Percentiles rank a stretch among this genome's conserved stretches.
phyloP scores from a whole-genome alignment of 2,113 vertebrate species.

The Leptobrachium leishanense region DNA sequence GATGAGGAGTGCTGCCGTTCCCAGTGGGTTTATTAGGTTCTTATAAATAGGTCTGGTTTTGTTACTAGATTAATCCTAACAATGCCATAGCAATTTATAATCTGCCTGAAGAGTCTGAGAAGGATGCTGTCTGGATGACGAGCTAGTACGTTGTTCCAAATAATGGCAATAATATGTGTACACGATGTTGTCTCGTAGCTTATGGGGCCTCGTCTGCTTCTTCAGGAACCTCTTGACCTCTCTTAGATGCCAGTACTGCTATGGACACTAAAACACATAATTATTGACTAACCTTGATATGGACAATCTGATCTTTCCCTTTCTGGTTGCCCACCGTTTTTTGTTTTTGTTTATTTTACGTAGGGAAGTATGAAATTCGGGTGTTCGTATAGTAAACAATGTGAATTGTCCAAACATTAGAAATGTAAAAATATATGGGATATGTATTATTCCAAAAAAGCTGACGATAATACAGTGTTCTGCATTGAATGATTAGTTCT shows the following conservation, averaged over 20 bases:
- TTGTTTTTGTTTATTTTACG: no score
- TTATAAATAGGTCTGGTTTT: constrained; percentile 16
- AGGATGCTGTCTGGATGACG: neutral
- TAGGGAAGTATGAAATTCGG: no score
- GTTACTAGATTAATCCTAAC: constrained; percentile 10
- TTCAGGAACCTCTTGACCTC: constrained; percentile 8
- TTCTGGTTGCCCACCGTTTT: neutral
- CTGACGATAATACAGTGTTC: no score
- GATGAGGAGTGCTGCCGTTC: constrained; percentile 2
- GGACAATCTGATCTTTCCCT: neutral
- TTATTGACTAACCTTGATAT: neutral
- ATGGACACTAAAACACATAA: neutral
- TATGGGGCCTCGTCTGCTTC: neutral
- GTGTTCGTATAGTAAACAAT: no score
- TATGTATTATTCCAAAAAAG: no score
- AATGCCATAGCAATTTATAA: constrained; percentile 8
- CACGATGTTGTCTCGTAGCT: neutral
- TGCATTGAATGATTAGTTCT: no score
- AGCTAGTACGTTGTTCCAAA: neutral
- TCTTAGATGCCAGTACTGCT: neutral
- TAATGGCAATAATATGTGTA: neutral
- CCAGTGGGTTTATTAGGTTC: constrained; percentile 2
- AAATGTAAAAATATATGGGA: no score
- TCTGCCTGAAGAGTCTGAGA: neutral
- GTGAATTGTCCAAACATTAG: no score